These are phyloP conservation scores for Gymnosoma rotundatum DNA, from an alignment of 2,888 invertebrate species.

Conservation along the genomic window DNA sequence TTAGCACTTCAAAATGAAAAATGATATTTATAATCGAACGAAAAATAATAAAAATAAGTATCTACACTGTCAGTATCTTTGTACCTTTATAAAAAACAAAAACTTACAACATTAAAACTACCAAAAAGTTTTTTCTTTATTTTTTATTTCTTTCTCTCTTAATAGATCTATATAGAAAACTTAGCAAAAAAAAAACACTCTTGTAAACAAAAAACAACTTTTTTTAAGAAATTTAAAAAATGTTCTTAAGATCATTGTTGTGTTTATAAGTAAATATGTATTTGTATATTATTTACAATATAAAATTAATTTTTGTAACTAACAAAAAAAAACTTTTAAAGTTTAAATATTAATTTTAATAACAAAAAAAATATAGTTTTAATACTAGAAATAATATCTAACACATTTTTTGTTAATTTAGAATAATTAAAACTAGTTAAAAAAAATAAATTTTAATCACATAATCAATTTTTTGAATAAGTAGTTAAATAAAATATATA, in stretches of 20 bases:
- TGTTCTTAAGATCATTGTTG: slow-evolving; percentile 56
- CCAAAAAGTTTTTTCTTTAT: slow-evolving; percentile 36
- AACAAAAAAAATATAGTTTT: not conserved
- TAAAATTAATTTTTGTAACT: slow-evolving; percentile 32
- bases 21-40: slow-evolving; percentile 35
- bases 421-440: slow-evolving; percentile 17
- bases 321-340: slow-evolving; percentile 54
- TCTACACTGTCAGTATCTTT: slow-evolving; percentile 77
- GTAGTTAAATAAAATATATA: slow-evolving; percentile 18
- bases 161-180: slow-evolving; percentile 13
- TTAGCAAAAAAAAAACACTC: slow-evolving; percentile 14
- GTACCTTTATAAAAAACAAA: slow-evolving; percentile 76
- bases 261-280: slow-evolving; percentile 31
- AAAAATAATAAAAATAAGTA: not conserved
- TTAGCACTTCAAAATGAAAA: slow-evolving; percentile 45
- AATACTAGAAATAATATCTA: not conserved
- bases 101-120: slow-evolving; percentile 70
- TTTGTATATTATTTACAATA: slow-evolving; percentile 31
- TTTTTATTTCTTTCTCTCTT: slow-evolving; percentile 1
- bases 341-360: slow-evolving; percentile 20
- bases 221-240: slow-evolving; percentile 5
- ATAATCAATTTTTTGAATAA: slow-evolving; percentile 34
- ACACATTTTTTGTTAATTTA: not conserved
- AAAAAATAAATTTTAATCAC: slow-evolving; percentile 15
- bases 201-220: not conserved